Conservation (phyloP, 2,797 vertebrate genomes). For the Chromobotia macracanthus region DNA sequence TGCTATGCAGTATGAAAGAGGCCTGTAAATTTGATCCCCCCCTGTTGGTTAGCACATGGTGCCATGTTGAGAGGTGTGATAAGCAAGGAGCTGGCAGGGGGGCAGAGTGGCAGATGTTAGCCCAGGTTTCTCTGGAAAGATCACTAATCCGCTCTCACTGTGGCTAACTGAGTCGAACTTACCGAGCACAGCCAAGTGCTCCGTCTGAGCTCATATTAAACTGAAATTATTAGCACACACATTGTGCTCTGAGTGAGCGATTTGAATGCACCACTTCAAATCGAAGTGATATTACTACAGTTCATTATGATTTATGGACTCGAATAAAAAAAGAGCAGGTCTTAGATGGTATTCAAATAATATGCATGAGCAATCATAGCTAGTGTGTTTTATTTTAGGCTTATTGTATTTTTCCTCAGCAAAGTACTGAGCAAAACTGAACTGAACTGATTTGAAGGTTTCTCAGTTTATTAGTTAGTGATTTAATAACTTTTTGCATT, state of each 20-base stretch:
- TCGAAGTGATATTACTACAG: constrained; percentile 23
- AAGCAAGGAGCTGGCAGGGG: constrained; percentile 39
- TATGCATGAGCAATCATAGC: not conserved
- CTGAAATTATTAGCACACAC: constrained; percentile 27
- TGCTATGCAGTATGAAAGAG: constrained; percentile 39
- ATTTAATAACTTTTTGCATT: not conserved
- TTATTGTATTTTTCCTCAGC: constrained; percentile 9
- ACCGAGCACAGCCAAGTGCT: constrained; percentile 28
- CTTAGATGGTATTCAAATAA: constrained; percentile 7
- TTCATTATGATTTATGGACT: constrained; percentile 10
- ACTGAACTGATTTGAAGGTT: not conserved
- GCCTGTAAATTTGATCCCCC: constrained; percentile 29
- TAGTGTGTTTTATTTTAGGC: not conserved
- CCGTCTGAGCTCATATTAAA: constrained; percentile 36
- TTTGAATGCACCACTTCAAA: constrained; percentile 10
- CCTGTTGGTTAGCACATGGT: constrained; percentile 39
- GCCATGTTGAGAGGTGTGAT: constrained; percentile 40
- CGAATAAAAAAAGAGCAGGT: not conserved
- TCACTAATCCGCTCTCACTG: constrained; percentile 45
- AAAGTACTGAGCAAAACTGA: constrained; percentile 4
- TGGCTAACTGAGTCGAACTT: constrained; percentile 29
- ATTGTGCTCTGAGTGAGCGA: constrained; percentile 13
- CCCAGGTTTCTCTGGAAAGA: constrained; percentile 50
- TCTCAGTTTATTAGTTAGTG: not conserved
- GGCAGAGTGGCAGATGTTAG: constrained; percentile 45